A percentile compares a stretch with the other conserved stretches of the same genome.
phyloP scores from a whole-genome alignment of 2,888 invertebrate genomes.

The Spodoptera picta region DNA sequence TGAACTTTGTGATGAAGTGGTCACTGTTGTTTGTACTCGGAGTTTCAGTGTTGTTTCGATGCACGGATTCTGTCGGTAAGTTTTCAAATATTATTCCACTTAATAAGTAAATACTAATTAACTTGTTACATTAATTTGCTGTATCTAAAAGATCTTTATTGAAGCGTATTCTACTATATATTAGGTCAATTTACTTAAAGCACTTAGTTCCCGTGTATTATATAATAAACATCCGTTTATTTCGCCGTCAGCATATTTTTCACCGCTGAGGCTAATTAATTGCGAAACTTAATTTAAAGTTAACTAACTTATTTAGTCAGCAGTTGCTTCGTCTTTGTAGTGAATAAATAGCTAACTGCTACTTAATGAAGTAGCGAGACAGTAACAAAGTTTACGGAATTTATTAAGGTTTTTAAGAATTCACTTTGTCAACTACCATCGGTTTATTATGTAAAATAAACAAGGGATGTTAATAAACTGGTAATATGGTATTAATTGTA shows the following conservation, averaged over 20 bases:
- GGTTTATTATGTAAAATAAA: too few species aligned
- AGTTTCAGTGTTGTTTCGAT: conserved; percentile 83
- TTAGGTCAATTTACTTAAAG: conserved; percentile 1
- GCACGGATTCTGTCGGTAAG: conserved; percentile 84
- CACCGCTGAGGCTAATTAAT: conserved; percentile 41
- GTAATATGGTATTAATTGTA: too few species aligned
- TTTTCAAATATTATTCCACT: conserved; percentile 36
- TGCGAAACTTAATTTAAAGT: conserved; percentile 44
- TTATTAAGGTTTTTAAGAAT: neutral
- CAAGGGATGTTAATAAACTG: too few species aligned
- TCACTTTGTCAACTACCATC: too few species aligned
- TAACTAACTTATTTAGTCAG: conserved; percentile 42
- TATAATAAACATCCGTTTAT: conserved; percentile 15
- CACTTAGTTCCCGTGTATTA: conserved; percentile 1
- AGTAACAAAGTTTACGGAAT: conserved; percentile 7
- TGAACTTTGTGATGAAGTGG: conserved; percentile 77
- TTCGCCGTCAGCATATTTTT: conserved; percentile 21
- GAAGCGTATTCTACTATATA: neutral
- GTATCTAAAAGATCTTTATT: too few species aligned
- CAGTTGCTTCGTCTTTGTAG: conserved; percentile 22
- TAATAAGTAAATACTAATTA: too few species aligned
- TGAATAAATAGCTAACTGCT: conserved; percentile 30
- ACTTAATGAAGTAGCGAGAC: conserved; percentile 13
- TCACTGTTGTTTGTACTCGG: conserved; percentile 74
- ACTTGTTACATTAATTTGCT: too few species aligned